A percentile compares a stretch with the other conserved stretches of the same genome.
phyloP scores from a whole-genome alignment of 2,888 invertebrate species.

The Junonia oenone region DNA sequence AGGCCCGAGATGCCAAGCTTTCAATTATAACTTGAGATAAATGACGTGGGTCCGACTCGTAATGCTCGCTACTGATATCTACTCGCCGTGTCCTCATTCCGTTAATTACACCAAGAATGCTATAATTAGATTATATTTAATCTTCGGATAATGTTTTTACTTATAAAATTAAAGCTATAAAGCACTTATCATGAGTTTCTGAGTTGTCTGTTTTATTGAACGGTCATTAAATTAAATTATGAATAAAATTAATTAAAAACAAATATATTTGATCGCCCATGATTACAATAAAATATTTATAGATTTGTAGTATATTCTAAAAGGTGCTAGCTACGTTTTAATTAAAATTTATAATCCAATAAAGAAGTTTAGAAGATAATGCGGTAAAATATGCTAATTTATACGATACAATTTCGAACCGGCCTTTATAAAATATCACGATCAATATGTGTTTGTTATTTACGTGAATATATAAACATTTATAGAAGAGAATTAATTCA shows the following conservation, averaged over 20 bases:
- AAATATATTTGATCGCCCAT: neutral
- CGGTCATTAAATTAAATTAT: neutral
- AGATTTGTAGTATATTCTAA: neutral
- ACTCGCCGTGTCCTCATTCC: slow-evolving; percentile 36
- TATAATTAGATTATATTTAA: slow-evolving; percentile 16
- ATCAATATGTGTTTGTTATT: neutral
- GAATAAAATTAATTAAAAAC: neutral
- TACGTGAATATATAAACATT: too few species aligned
- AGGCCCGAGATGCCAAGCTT: slow-evolving; percentile 57
- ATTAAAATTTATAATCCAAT: slow-evolving; percentile 7
- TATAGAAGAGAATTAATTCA: neutral
- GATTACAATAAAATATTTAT: neutral
- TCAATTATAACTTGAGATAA: slow-evolving; percentile 74
- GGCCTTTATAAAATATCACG: neutral
- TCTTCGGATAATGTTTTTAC: neutral
- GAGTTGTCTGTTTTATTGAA: neutral
- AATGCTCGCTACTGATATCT: slow-evolving; percentile 34
- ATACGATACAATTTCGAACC: neutral
- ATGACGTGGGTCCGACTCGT: slow-evolving; percentile 42
- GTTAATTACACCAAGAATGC: slow-evolving; percentile 27
- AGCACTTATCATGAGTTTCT: neutral
- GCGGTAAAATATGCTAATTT: slow-evolving; percentile 2
- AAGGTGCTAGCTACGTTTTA: neutral
- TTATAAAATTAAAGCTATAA: neutral
- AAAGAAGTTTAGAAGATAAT: slow-evolving; percentile 2